phyloP scores from a whole-genome alignment of 2,888 invertebrate species.

The Eucriotettix oculatus region DNA sequence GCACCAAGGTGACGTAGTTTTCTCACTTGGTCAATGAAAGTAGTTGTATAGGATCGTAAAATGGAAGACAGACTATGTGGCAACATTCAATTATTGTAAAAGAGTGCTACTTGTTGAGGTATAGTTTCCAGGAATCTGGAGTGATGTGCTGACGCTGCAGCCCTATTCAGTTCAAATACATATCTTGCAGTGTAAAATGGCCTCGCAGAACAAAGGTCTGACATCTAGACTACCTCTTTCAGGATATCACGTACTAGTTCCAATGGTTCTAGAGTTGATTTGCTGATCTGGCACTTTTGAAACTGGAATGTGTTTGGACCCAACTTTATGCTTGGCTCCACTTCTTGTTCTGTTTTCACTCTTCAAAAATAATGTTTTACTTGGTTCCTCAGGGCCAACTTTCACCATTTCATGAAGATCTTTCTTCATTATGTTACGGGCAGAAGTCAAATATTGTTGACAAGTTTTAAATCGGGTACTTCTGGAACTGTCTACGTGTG shows the following conservation, averaged over 20 bases:
- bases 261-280: conserved; percentile 39
- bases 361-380: no score
- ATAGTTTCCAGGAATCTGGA: conserved; percentile 62
- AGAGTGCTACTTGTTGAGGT: conserved; percentile 77
- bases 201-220: conserved; percentile 42
- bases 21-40: conserved; percentile 50
- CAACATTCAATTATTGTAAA: conserved; percentile 88
- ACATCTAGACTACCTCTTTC: conserved; percentile 43
- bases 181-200: conserved; percentile 52
- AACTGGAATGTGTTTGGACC: conserved; percentile 25
- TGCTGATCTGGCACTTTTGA: conserved; percentile 33
- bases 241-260: conserved; percentile 45
- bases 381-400: conserved; percentile 18
- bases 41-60: conserved; percentile 35
- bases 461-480: no score
- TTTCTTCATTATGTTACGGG: conserved; percentile 57
- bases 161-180: conserved; percentile 60
- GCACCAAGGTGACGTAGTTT: conserved; percentile 49
- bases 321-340: conserved; percentile 18
- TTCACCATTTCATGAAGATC: conserved; percentile 59
- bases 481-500: no score
- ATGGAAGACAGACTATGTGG: conserved; percentile 48
- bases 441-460: conserved; percentile 47
- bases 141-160: conserved; percentile 64
- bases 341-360: not conserved